Evolutionary conservation across 1,140 invertebrate species (phyloP), one percentile per base, ranked within the genome.

Genomic region (Antheraea pernyi): DNA sequence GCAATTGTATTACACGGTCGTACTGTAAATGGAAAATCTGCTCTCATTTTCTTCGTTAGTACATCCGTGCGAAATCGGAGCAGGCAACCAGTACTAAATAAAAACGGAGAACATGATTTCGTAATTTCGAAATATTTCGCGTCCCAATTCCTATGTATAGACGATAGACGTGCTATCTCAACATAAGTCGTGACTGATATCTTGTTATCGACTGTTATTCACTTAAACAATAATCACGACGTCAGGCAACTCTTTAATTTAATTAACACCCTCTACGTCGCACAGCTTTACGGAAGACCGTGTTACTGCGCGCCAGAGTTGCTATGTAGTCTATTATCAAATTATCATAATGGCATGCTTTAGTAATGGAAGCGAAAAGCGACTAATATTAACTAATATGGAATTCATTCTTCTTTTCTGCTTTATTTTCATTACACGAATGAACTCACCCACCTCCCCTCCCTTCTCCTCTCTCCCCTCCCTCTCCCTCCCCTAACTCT

Each of bases 261-360:
- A 65, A 76, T 78, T 78, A 78, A 65, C 74, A 66, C 69, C 63
- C 46, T 30, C 5, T 53, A 53, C 46, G 5, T 73, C 69, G 67
- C 59, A 67, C 65, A 60, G 59, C 63, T 66, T 68, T 62, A 70
- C 69, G 73, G 73, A 71, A 75, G 64, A 69, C 67, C 59, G 71
- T 82, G 74, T 70, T 72, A 72, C 53, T 67, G 53, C 46, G 46
- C 13, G 13, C 46, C 16, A 16, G 16, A 13, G 46, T 53, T 16
- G 10, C 46, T 53, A 16, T 53, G 46, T 53, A 53, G 39, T 42
- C 39, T 10, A 7, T 42, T 42, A 42, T 42, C 7, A 42, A 0
- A 42, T 42, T 10, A 42, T 42, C 7, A 10, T 42, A 42, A 11
- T 10, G 0, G 7, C 39, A 11, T 42, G 11, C 39, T 11, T 42